Conservation (phyloP, 2,113 vertebrate species). For the Casuarius casuarius region DNA sequence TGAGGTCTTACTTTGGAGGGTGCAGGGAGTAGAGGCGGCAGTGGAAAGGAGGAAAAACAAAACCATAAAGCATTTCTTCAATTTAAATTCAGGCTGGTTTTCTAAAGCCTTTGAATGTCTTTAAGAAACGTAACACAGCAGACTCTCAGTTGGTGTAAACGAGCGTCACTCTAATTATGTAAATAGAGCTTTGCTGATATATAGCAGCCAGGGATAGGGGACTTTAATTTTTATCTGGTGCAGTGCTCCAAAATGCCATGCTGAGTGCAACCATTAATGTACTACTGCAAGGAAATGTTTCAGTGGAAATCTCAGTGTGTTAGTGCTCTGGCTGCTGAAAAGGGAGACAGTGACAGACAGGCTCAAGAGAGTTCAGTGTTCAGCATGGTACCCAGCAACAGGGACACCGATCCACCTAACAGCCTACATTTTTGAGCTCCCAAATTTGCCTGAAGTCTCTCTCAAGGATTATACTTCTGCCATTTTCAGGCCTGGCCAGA, state of each 20-base stretch:
- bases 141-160: not conserved
- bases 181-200: constrained; percentile 26
- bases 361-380: too few species aligned
- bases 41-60: not conserved
- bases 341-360: not conserved
- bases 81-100: not conserved
- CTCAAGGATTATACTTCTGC: not conserved
- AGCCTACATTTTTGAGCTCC: not conserved
- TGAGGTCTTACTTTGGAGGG: not conserved
- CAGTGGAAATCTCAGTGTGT: not conserved
- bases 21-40: not conserved
- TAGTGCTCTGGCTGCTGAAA: not conserved
- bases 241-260: not conserved
- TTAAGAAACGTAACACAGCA: not conserved
- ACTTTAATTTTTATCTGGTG: not conserved
- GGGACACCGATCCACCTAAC: too few species aligned
- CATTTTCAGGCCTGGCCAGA: not conserved
- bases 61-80: not conserved
- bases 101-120: not conserved
- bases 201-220: not conserved
- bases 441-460: not conserved
- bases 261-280: not conserved
- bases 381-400: not conserved
- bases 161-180: not conserved
- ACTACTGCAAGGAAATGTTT: not conserved